A percentile compares a stretch with the other conserved stretches of the same genome.
Evolutionary conservation across 1,140 invertebrate species (phyloP).

Genomic region (Bombus polaris): DNA sequence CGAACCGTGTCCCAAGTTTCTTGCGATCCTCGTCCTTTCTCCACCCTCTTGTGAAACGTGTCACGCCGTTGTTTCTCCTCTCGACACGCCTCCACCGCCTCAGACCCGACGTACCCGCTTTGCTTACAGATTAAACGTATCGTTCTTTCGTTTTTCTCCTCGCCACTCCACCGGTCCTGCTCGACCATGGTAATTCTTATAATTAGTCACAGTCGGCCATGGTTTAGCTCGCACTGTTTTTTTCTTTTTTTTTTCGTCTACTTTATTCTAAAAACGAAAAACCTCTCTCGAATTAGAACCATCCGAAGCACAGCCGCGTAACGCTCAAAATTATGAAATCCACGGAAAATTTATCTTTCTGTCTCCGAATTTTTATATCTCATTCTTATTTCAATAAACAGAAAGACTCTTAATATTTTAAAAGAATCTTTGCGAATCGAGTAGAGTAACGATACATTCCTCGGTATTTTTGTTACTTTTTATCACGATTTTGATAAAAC

Average conservation of each 20-base stretch:
- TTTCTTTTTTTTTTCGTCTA: not conserved
- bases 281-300: not conserved
- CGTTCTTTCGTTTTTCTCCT: slow-evolving; percentile 21
- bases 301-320: too few relatives aligned
- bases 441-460: not conserved
- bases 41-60: not conserved
- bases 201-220: slow-evolving; percentile 42
- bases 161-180: not conserved
- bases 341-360: not conserved
- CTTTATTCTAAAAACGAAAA: not conserved
- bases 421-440: not conserved
- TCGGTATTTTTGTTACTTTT: not conserved
- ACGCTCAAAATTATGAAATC: not conserved
- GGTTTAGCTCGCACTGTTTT: not conserved
- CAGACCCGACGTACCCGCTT: slow-evolving; percentile 1
- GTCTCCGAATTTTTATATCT: not conserved
- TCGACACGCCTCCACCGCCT: not conserved
- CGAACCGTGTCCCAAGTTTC: not conserved
- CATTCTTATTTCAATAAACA: not conserved
- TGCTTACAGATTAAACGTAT: slow-evolving; percentile 49
- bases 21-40: not conserved
- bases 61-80: not conserved
- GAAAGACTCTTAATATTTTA: not conserved
- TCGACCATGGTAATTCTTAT: slow-evolving; percentile 52
- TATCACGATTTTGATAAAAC: not conserved